Base-by-base conservation (phyloP, 23 tunicate genomes). In the Oikopleura dioica region DNA sequence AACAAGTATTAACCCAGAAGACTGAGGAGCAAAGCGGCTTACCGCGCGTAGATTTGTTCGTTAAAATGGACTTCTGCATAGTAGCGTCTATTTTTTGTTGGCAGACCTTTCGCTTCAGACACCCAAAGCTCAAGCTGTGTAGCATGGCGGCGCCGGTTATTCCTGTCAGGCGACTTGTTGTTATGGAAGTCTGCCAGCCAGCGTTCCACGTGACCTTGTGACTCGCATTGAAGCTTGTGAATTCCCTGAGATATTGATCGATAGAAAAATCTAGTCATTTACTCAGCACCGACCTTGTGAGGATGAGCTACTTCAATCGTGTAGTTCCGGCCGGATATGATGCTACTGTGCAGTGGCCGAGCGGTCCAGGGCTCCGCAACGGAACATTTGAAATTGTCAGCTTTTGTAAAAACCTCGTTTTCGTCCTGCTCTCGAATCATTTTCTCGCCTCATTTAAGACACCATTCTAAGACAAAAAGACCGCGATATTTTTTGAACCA, bases 301-400 rank as follows among this genome's bases (percentile, higher is more conserved):
- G 72, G 72, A 28, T 63, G 72, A 28, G 30, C 26, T 12, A 63
- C 72, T 63, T 63, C 72, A 63, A 63, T 63, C 33, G 72, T 31
- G 26, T 63, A 63, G 4, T 63, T 31, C 5, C 72, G 72, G 33
- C 72, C 72, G 26, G 72, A 63, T 12, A 63, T 63, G 29, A 63
- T 28, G 5, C 30, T 12, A 31, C 72, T 63, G 33, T 63, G 72
- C 2, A 63, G 33, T 28, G 72, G 72, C 2, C 72, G 72, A 2
- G 72, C 72, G 29, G 72, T 63, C 72, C 72, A 63, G 2, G 72
- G 72, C 33, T 63, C 72, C 33, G 72, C 72, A 23, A 12, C 72
- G 29, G 33, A 24, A 63, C 29, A 23, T 28, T 63, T 63, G 72
- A 63, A 63, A 31, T 28, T 28, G 26, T 63, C 72, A 2, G 72